Base-by-base conservation (phyloP, 1,140 invertebrate genomes). In the Apis cerana region DNA sequence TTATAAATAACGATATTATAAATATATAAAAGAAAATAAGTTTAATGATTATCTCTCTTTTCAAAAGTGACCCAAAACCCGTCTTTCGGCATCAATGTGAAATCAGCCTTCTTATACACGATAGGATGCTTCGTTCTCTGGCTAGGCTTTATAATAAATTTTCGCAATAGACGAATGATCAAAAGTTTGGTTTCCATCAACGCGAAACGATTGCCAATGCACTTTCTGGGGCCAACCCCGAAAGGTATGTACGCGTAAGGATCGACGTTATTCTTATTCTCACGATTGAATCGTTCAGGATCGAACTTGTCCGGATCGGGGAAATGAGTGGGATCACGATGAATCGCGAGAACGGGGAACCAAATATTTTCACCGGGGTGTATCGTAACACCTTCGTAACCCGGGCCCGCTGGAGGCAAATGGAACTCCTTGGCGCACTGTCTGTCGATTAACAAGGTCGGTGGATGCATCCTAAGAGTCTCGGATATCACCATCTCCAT, bases 381-480 rank as follows among this genome's bases (percentile, higher is more conserved):
- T 0, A 89, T 10, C 1, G 70, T 80, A 2, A 83, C 7, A 1
- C 15, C 4, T 9, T 74, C 71, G 17, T 52, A 58, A n/a, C 71
- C 80, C 11, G 87, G 80, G 43, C 50, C 67, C 0, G 64, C 56
- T 1, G 86, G 56, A 5, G 88, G 78, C 11, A 92, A 54, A 7
- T 71, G 71, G 83, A 95, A 96, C 74, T 94, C 89, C 19, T 92
- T 89, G 7, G 86, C 86, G 56, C 95, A 95, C 0, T 87, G 48
- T 11, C 95, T 87, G 85, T 96, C 95, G 0, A 93, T 91, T 1
- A 90, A 75, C 0, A 93, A 77, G 8, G 92, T 92, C 15, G 95
- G 94, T 11, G 96, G 95, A 94, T 95, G 95, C 65, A 95, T 92
- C 33, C 96, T 90, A 11, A 96, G 86, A 1, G 94, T 94, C 90